These are phyloP conservation scores for Bradypodion ventrale DNA, from an alignment of 2,797 vertebrate species.

Conservation along the genomic window DNA sequence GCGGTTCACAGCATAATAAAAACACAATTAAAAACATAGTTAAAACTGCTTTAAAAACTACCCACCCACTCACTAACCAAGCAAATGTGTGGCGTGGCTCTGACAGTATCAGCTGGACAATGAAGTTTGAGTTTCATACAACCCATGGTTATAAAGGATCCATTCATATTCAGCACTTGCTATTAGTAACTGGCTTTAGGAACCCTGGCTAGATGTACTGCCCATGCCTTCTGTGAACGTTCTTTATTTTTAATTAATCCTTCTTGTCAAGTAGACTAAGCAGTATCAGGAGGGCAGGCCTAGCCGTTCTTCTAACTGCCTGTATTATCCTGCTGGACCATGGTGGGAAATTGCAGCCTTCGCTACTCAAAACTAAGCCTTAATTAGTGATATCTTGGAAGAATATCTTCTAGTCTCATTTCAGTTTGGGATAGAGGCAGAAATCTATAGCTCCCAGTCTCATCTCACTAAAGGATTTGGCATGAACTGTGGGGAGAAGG, in stretches of 20 bases:
- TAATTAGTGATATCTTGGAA: not conserved
- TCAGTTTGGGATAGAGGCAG: not conserved
- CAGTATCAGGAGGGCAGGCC: not conserved
- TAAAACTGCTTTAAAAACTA: too few species aligned
- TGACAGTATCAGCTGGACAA: not conserved
- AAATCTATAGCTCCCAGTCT: too few species aligned
- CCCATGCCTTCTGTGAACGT: not conserved
- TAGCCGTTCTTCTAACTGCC: not conserved
- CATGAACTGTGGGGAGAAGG: too few species aligned
- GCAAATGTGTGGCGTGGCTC: not conserved
- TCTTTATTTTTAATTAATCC: not conserved
- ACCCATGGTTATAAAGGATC: not conserved
- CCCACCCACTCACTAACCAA: too few species aligned
- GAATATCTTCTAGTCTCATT: not conserved
- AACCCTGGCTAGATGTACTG: too few species aligned
- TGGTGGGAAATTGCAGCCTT: too few species aligned
- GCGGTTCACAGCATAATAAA: too few species aligned
- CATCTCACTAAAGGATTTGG: too few species aligned
- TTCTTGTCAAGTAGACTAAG: not conserved
- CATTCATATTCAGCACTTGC: rapidly evolving
- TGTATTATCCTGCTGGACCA: too few species aligned
- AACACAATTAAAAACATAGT: too few species aligned
- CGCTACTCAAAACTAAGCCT: not conserved
- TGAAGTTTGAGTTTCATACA: not conserved
- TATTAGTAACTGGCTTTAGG: not conserved